Evolutionary conservation across 2,797 vertebrate genomes (phyloP).

Genomic region (Phrynocephalus vlangalii): DNA sequence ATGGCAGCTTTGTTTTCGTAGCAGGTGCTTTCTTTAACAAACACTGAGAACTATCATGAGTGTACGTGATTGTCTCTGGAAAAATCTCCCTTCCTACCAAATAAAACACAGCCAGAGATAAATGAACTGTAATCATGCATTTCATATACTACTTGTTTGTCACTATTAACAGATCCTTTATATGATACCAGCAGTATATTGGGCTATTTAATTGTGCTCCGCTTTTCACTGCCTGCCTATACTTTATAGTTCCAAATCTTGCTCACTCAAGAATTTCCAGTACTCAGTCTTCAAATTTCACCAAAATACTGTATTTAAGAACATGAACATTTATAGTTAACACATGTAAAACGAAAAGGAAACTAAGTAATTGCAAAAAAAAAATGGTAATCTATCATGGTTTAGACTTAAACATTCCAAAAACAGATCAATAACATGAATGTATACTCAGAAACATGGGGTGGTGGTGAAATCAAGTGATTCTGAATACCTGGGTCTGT

Average conservation of each 20-base stretch:
- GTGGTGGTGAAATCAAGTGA: too few species aligned
- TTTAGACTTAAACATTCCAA: background rate
- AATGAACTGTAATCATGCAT: background rate
- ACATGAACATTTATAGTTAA: background rate
- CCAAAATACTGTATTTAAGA: background rate
- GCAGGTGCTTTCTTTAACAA: background rate
- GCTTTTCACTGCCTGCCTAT: background rate
- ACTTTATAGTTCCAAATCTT: background rate
- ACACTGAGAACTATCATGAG: background rate
- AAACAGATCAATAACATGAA: slow-evolving; percentile 2
- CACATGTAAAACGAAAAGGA: background rate
- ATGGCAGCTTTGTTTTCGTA: background rate
- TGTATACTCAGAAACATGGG: background rate
- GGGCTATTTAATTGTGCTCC: background rate
- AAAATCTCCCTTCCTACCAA: background rate
- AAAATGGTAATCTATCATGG: background rate
- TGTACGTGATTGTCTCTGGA: background rate
- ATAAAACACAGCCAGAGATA: background rate
- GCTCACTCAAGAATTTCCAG: background rate
- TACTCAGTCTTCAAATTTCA: background rate
- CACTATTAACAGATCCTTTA: background rate
- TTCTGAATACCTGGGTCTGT: too few species aligned
- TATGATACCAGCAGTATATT: background rate
- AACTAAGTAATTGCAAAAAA: background rate
- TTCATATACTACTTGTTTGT: background rate